Evolutionary conservation across 2,888 invertebrate species (phyloP).

Genomic region (Clivina fossor): DNA sequence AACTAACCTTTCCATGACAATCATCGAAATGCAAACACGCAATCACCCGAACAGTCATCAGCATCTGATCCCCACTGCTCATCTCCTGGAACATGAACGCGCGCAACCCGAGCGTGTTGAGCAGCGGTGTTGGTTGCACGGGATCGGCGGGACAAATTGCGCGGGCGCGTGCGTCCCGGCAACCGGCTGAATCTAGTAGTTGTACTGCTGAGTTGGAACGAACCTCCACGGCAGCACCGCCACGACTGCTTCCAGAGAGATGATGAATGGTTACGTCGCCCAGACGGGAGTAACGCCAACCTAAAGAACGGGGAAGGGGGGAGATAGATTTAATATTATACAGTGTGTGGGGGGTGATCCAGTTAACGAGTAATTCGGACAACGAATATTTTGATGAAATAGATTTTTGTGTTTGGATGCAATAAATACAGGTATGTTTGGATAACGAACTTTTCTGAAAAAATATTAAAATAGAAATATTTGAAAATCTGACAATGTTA

Average conservation of each 20-base stretch:
- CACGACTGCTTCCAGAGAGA: constrained; percentile 46
- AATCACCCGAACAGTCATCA: constrained; percentile 58
- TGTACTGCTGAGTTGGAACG: constrained; percentile 50
- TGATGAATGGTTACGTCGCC: constrained; percentile 56
- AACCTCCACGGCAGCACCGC: no score
- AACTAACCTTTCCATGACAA: no score
- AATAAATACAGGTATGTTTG: no score
- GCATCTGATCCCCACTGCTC: constrained; percentile 59
- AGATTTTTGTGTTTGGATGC: no score
- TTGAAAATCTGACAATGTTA: no score
- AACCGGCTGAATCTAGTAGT: constrained; percentile 54
- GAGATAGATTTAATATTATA: no score
- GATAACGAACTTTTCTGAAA: no score
- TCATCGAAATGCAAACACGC: constrained; percentile 60
- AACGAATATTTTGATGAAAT: no score
- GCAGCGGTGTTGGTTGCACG: constrained; percentile 50
- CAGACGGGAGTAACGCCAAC: constrained; percentile 59
- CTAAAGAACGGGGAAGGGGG: no score
- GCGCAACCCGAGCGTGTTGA: constrained; percentile 54
- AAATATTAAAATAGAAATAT: no score
- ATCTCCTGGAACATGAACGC: constrained; percentile 64
- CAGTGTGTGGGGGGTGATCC: no score
- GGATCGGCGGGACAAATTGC: constrained; percentile 54
- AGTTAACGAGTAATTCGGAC: no score
- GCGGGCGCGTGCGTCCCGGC: constrained; percentile 54